Conservation (phyloP, 2,113 vertebrate species). For the Corydoras maculifer region DNA sequence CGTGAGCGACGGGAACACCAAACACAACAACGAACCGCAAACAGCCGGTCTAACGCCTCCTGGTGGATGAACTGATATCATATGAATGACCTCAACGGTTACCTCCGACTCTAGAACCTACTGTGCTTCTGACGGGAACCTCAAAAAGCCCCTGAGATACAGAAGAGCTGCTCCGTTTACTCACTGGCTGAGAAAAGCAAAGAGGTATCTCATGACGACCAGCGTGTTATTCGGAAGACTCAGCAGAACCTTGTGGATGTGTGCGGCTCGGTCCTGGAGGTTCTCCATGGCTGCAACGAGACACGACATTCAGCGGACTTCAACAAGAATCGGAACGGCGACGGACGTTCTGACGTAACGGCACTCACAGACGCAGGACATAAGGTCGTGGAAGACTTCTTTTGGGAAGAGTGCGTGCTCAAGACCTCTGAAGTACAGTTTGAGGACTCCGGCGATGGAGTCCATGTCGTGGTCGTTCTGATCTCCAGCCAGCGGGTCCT, state of each 20-base stretch:
- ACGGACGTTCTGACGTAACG: not conserved
- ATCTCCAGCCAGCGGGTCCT: slow-evolving; percentile 92
- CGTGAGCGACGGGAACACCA: too few relatives aligned
- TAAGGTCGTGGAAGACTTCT: slow-evolving; percentile 95
- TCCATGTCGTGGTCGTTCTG: slow-evolving; percentile 98
- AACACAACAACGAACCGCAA: too few relatives aligned
- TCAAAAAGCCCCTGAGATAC: too few relatives aligned
- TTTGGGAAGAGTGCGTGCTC: slow-evolving; percentile 93
- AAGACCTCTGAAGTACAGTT: slow-evolving; percentile 60
- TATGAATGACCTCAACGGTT: too few relatives aligned
- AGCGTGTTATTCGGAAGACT: slow-evolving; percentile 81
- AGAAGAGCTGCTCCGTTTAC: too few relatives aligned
- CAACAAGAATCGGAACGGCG: too few relatives aligned
- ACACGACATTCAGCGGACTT: not conserved
- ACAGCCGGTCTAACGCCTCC: too few relatives aligned
- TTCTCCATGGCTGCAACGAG: slow-evolving; percentile 83
- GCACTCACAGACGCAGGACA: slow-evolving; percentile 92
- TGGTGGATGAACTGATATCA: too few relatives aligned
- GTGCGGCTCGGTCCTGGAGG: slow-evolving; percentile 84
- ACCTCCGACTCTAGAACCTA: too few relatives aligned
- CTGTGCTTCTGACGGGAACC: too few relatives aligned
- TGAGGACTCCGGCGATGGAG: slow-evolving; percentile 94
- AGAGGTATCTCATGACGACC: slow-evolving; percentile 91
- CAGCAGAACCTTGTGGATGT: slow-evolving; percentile 84
- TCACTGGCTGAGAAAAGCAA: slow-evolving; percentile 43